Percentiles rank a stretch among this genome's conserved stretches.
Evolutionary conservation across 2,888 invertebrate species (phyloP).

Genomic region (Stenotaenia linearis): DNA sequence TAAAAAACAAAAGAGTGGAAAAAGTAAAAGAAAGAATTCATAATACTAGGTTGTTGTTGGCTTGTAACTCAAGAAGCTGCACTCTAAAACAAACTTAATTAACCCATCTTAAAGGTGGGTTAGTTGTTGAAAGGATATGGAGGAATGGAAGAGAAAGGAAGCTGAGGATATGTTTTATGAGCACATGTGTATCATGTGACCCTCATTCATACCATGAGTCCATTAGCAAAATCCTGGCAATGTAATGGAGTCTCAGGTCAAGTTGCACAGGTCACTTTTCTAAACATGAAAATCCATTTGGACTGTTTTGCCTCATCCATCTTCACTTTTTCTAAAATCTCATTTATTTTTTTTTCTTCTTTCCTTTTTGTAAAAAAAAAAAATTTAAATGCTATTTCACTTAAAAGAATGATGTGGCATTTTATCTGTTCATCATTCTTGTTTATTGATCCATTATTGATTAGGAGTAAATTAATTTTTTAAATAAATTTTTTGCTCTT

Average conservation of each 20-base stretch:
- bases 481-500: neutral
- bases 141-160: no score
- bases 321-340: neutral
- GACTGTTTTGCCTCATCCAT: neutral
- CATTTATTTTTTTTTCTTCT: no score
- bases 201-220: neutral
- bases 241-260: slow-evolving; percentile 4
- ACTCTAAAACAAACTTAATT: neutral
- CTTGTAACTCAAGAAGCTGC: neutral
- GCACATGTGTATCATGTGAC: neutral
- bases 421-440: neutral
- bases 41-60: neutral
- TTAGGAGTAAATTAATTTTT: neutral
- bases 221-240: neutral
- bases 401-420: neutral
- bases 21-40: neutral
- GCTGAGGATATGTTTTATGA: neutral
- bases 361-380: no score
- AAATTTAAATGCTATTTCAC: neutral
- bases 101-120: neutral
- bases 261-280: neutral
- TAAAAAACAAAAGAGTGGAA: no score
- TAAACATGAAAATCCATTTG: neutral
- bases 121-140: no score
- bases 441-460: neutral